Base-by-base conservation (phyloP, 1,140 invertebrate genomes). In the Ctenoplectra terminalis region DNA sequence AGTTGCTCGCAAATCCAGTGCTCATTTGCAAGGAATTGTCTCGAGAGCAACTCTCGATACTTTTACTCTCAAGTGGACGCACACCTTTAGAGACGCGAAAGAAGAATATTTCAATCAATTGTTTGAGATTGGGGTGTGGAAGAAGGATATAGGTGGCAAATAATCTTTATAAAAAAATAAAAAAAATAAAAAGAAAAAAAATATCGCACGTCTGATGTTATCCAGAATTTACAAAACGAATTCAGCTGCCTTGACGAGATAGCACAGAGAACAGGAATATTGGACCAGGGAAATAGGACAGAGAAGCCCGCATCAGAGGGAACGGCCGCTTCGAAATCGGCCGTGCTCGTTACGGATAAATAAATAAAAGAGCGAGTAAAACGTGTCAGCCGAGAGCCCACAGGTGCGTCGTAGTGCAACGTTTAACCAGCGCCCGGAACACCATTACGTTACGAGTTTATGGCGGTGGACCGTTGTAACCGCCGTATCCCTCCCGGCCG, bases 271-370 rank as follows among this genome's bases (percentile, higher is more conserved):
- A 11, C 1, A 9, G 8, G 1, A 37, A 46, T 5, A 29, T 0
- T n/a, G 29, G 29, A 26, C n/a, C 9, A 17, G 43, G n/a, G 3
- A n/a, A 31, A 52, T 17, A 23, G 46, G n/a, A 29, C 54, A 15
- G 9, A 23, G 40, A 26, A 40, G 67, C 77, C 77, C 77, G 46
- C 69, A 79, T 79, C 69, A 29, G 76, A 40, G 60, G 48, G 9
- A 54, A 75, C n/a, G 31, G 52, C 9, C 40, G 60, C 31, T 75
- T 67, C 61, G 75, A 43, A 77, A 77, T 77, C 64, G 50, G 52
- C 29, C 43, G 54, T 15, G 56, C 46, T 79, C 69, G 77, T 79
- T 73, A 79, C 67, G 46, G 54, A 72, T 79, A 79, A 73, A 79
- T 79, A 79, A 79, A 79, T 79, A 79, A 61, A 79, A 63, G 20